Percentiles rank a stretch among this genome's conserved stretches.
Conservation (phyloP, 2,797 vertebrate species). For the Cirrhinus molitorella region DNA sequence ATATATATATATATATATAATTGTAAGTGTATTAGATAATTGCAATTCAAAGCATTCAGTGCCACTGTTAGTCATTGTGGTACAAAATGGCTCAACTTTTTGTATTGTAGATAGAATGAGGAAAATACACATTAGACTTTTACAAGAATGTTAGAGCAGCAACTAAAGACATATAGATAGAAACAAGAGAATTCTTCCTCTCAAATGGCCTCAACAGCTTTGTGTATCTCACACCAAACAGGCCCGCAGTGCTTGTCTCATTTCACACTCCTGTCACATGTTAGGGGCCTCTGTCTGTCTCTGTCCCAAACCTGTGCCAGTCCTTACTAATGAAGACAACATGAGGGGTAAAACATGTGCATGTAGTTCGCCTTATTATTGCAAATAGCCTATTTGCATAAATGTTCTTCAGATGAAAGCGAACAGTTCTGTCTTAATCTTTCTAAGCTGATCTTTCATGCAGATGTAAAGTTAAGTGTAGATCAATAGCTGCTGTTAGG, state of each 20-base stretch:
- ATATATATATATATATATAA: background rate
- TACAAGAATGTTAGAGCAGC: background rate
- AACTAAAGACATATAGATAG: background rate
- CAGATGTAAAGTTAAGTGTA: slow-evolving; percentile 7
- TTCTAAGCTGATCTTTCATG: slow-evolving; percentile 14
- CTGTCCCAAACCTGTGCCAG: slow-evolving; percentile 32
- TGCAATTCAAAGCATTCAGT: background rate
- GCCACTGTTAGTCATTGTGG: background rate
- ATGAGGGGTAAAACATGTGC: slow-evolving; percentile 8
- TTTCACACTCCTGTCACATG: slow-evolving; percentile 36
- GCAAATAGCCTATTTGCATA: slow-evolving; percentile 43
- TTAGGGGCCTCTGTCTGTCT: slow-evolving; percentile 16
- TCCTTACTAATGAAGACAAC: slow-evolving; percentile 34
- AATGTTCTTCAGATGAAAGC: slow-evolving; percentile 31
- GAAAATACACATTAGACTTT: background rate
- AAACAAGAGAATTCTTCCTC: slow-evolving; percentile 3
- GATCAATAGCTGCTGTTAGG: slow-evolving; percentile 1
- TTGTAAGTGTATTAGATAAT: background rate
- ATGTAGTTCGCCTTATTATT: slow-evolving; percentile 32
- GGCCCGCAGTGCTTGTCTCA: slow-evolving; percentile 12
- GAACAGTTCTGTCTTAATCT: slow-evolving; percentile 28
- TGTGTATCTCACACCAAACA: slow-evolving; percentile 36
- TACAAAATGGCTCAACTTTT: background rate
- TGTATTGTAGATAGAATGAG: background rate
- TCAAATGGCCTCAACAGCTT: background rate